phyloP scores from a whole-genome alignment of 92 coral and sea anemone genomes.

The Pocillopora grandis region DNA sequence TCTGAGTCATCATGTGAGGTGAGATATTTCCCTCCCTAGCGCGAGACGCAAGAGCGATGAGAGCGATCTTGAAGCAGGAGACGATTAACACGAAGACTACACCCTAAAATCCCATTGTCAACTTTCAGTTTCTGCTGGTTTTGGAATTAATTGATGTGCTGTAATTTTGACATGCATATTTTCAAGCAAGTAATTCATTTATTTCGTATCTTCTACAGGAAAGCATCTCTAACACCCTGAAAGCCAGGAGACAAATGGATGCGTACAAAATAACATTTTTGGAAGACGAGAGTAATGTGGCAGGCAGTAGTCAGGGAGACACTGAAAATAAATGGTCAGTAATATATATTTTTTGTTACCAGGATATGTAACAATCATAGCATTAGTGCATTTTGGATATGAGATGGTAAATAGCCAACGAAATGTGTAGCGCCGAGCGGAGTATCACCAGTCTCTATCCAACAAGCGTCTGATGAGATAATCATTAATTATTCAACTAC shows the following conservation, averaged over 20 bases:
- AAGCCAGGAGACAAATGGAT: neutral
- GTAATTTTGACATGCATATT: neutral
- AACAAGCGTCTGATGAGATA: too few relatives aligned
- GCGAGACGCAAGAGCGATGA: neutral
- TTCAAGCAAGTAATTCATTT: neutral
- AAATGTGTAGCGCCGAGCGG: too few relatives aligned
- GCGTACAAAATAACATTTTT: neutral
- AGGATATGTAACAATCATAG: too few relatives aligned
- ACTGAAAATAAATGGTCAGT: constrained; percentile 3
- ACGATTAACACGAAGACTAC: neutral
- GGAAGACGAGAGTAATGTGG: neutral
- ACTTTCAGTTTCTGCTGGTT: too few relatives aligned
- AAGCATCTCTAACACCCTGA: neutral
- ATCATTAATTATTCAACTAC: too few relatives aligned
- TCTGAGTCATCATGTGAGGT: too few relatives aligned
- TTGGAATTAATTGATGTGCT: too few relatives aligned
- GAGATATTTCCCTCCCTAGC: neutral
- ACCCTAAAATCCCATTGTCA: too few relatives aligned
- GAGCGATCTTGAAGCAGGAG: neutral
- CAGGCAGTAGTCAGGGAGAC: neutral
- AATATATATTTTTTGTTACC: neutral
- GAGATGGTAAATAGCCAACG: too few relatives aligned
- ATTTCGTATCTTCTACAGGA: neutral
- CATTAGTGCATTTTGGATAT: too few relatives aligned
- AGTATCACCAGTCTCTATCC: too few relatives aligned